Percentiles rank a stretch among this genome's conserved stretches.
Evolutionary conservation across 2,797 vertebrate species (phyloP).

Genomic region (Macropodus opercularis): DNA sequence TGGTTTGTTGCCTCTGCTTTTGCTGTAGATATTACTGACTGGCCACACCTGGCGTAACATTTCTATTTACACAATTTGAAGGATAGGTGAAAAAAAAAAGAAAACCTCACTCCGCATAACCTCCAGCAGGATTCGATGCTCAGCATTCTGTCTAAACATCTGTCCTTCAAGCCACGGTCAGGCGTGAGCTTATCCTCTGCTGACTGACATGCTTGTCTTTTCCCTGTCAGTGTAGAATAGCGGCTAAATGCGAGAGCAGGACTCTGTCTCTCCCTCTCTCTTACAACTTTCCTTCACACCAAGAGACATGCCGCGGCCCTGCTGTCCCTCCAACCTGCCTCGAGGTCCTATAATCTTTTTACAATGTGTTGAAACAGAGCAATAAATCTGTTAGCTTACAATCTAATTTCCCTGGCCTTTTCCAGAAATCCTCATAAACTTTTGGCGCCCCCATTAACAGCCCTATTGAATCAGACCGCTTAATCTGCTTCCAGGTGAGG

Average conservation of each 20-base stretch:
- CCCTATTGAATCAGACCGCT: constrained; percentile 95
- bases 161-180: constrained; percentile 58
- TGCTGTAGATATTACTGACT: neutral
- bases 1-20: neutral
- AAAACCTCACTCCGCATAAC: constrained; percentile 32
- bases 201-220: constrained; percentile 77
- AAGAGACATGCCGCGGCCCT: constrained; percentile 53
- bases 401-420: constrained; percentile 99
- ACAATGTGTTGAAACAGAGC: constrained; percentile 99
- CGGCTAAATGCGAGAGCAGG: constrained; percentile 61
- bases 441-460: constrained; percentile 93
- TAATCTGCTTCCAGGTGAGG: constrained; percentile 98
- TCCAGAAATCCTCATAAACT: constrained; percentile 99
- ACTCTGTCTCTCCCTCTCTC: constrained; percentile 49
- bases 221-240: constrained; percentile 74
- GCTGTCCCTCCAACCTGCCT: constrained; percentile 75
- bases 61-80: neutral
- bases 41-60: neutral
- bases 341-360: constrained; percentile 94
- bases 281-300: constrained; percentile 58
- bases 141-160: constrained; percentile 60
- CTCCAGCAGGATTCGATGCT: constrained; percentile 35
- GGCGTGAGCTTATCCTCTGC: constrained; percentile 49
- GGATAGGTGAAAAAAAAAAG: constrained; percentile 8
- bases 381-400: constrained; percentile 99